Evolutionary conservation across 2,888 invertebrate species (phyloP).

Genomic region (Holacanthella duospinosa): DNA sequence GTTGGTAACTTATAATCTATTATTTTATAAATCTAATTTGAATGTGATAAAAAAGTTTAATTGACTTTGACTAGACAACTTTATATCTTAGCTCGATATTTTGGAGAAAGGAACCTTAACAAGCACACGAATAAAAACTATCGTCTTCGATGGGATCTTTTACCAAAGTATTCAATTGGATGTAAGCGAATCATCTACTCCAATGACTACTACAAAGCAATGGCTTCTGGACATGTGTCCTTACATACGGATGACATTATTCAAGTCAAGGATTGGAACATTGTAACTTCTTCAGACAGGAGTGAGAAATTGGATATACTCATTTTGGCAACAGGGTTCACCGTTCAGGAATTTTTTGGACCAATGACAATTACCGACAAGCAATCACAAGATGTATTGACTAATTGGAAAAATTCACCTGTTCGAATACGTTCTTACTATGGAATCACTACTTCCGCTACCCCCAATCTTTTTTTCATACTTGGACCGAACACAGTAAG

Average conservation of each 20-base stretch:
- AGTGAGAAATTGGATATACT: background rate
- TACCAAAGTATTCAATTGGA: background rate
- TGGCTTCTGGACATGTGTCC: background rate
- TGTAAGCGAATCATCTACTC: background rate
- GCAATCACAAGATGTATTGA: conserved; percentile 30
- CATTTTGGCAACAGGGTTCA: background rate
- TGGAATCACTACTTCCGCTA: background rate
- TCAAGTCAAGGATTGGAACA: background rate
- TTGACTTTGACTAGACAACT: background rate
- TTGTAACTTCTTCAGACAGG: background rate
- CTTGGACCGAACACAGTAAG: conserved; percentile 3
- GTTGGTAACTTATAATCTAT: background rate
- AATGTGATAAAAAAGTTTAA: background rate
- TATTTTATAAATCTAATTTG: too few relatives aligned
- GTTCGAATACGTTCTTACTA: background rate
- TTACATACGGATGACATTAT: background rate
- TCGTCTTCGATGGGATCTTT: background rate
- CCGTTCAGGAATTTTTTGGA: background rate
- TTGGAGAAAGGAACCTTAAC: background rate
- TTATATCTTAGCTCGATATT: background rate
- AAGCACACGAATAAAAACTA: background rate
- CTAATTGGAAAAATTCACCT: conserved; percentile 14
- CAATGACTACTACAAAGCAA: background rate
- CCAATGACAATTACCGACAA: background rate
- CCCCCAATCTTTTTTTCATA: background rate